These are phyloP conservation scores for Musca domestica DNA, from an alignment of 1,140 invertebrate species.

Conservation along the genomic window DNA sequence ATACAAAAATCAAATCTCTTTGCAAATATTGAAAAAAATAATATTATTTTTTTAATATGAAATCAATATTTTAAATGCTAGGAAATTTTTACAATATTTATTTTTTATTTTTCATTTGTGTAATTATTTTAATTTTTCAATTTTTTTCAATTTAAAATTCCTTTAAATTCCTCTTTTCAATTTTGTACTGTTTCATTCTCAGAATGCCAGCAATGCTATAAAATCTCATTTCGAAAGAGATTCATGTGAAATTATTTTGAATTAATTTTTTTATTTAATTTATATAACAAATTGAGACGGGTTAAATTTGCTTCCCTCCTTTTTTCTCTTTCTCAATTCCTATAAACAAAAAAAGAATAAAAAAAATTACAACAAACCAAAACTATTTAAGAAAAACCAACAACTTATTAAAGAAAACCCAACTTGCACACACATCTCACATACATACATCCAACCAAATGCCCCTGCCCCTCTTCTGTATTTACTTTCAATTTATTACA, in stretches of 20 bases:
- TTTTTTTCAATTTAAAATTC: no score
- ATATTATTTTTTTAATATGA: no score
- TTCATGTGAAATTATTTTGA: not conserved
- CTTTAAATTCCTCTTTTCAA: not conserved
- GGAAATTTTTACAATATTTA: no score
- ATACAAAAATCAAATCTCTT: no score
- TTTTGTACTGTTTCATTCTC: not conserved
- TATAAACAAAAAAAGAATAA: not conserved
- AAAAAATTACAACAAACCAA: not conserved
- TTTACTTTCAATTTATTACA: no score
- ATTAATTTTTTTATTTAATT: slow-evolving; percentile 6
- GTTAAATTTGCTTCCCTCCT: slow-evolving; percentile 25
- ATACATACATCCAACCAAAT: not conserved
- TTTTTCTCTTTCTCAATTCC: slow-evolving; percentile 15
- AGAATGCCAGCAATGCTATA: not conserved
- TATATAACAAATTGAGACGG: slow-evolving; percentile 24
- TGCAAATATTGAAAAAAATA: no score
- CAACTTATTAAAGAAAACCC: not conserved
- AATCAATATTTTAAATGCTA: no score
- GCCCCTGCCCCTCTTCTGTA: no score
- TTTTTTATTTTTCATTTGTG: no score
- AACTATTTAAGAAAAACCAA: not conserved
- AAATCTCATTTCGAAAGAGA: no score
- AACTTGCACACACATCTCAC: not conserved
- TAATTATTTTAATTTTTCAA: no score